phyloP scores from a whole-genome alignment of 2,797 vertebrate species.

The Buphagus erythrorhynchus region DNA sequence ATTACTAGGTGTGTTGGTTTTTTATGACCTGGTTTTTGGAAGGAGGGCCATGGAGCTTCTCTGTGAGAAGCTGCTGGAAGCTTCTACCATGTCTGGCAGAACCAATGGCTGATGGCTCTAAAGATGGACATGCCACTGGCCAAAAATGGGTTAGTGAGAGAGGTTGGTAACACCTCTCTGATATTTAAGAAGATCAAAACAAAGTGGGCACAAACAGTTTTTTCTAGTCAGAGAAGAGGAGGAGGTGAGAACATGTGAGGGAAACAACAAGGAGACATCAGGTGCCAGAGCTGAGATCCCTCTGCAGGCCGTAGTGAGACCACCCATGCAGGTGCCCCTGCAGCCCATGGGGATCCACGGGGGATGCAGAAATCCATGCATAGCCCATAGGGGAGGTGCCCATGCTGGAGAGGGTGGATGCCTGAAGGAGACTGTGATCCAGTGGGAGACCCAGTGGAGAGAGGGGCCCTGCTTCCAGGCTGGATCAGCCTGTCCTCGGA shows the following conservation, averaged over 20 bases:
- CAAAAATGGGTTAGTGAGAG: too few relatives aligned
- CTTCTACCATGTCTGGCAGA: not conserved
- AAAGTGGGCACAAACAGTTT: not conserved
- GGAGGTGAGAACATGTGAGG: too few relatives aligned
- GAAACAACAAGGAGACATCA: not conserved
- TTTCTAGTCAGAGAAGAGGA: not conserved
- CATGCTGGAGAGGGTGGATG: accelerated
- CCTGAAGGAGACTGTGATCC: not conserved
- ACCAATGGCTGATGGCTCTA: not conserved
- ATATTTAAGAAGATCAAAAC: not conserved
- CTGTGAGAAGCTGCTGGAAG: not conserved
- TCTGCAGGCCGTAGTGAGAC: accelerated
- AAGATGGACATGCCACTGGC: too few relatives aligned
- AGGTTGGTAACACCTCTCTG: accelerated
- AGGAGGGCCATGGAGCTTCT: too few relatives aligned
- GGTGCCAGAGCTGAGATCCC: accelerated
- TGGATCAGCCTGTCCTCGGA: not conserved
- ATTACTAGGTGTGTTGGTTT: not conserved
- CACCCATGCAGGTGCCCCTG: too few relatives aligned
- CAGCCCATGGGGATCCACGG: too few relatives aligned
- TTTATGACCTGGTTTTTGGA: not conserved
- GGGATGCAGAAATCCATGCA: not conserved
- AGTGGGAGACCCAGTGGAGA: accelerated
- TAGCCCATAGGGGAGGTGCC: accelerated
- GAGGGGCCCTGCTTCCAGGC: not conserved